Percentiles rank a stretch among this genome's conserved stretches.
Evolutionary conservation across 2,888 invertebrate genomes (phyloP).

Genomic region (Dolichopus griseipennis): DNA sequence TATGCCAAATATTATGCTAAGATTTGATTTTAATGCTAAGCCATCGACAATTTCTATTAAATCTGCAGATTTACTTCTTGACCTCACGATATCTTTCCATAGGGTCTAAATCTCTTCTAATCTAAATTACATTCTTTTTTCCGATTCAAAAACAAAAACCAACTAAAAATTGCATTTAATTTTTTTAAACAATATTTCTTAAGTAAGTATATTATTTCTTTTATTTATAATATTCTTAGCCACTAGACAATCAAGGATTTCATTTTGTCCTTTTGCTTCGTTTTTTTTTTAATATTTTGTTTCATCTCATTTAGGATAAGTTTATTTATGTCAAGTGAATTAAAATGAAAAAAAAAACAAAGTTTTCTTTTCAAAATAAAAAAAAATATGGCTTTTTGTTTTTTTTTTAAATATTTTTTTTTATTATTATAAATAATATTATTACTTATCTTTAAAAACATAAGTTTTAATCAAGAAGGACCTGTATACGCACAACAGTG

Average conservation of each 20-base stretch:
- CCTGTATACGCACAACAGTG: not conserved
- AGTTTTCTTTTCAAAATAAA: too few species aligned
- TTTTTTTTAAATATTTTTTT: too few species aligned
- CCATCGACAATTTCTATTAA: too few species aligned
- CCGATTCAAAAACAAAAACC: too few species aligned
- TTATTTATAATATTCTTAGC: not conserved
- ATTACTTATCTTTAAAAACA: not conserved
- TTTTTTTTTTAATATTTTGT: not conserved
- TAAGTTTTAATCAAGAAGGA: not conserved
- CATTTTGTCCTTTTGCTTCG: not conserved
- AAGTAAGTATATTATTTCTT: not conserved
- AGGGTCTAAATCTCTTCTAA: too few species aligned
- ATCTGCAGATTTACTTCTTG: too few species aligned
- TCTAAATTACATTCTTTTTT: too few species aligned
- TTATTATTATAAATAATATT: not conserved
- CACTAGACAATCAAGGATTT: not conserved
- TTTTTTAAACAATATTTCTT: not conserved
- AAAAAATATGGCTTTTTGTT: too few species aligned
- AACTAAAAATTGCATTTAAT: too few species aligned
- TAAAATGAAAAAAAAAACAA: slow-evolving; percentile 1
- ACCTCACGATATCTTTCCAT: too few species aligned
- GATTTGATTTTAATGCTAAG: too few species aligned
- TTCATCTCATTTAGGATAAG: not conserved
- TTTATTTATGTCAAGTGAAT: slow-evolving; percentile 4
- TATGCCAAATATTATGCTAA: too few species aligned